Evolutionary conservation across 2,888 invertebrate species (phyloP).

Genomic region (Chrysopilus asiliformis): DNA sequence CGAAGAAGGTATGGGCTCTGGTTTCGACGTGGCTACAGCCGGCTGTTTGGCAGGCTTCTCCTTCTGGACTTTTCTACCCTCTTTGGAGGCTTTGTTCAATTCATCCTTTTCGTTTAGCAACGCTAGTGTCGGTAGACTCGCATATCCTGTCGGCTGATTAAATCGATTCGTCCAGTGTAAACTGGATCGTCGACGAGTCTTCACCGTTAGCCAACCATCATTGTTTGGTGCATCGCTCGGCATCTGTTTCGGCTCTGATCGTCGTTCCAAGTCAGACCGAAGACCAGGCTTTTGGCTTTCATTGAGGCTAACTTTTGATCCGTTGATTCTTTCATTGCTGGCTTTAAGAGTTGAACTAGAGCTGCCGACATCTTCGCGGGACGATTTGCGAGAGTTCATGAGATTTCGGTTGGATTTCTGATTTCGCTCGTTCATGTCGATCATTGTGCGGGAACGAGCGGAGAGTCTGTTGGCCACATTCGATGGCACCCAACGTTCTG

Average conservation of each 20-base stretch:
- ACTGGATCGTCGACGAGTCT: constrained; percentile 55
- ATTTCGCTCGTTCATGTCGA: constrained; percentile 26
- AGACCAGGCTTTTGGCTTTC: constrained; percentile 13
- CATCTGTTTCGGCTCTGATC: constrained; percentile 29
- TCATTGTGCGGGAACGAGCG: constrained; percentile 34
- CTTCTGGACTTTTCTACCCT: constrained; percentile 6
- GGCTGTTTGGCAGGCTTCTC: constrained; percentile 9
- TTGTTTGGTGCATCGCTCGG: constrained; percentile 23
- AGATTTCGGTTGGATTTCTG: constrained; percentile 1
- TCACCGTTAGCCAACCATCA: constrained; percentile 86
- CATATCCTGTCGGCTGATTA: constrained; percentile 70
- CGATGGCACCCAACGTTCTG: constrained; percentile 21
- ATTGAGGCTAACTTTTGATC: constrained; percentile 27
- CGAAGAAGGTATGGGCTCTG: constrained; percentile 1
- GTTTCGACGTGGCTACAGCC: constrained; percentile 2
- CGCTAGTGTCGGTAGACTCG: constrained; percentile 61
- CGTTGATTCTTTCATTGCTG: constrained; percentile 29
- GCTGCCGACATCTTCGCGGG: constrained; percentile 30
- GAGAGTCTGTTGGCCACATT: constrained; percentile 29
- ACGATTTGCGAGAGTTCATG: constrained; percentile 17
- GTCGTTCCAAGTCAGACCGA: constrained; percentile 19
- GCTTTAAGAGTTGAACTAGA: constrained; percentile 35
- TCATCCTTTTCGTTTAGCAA: constrained; percentile 32
- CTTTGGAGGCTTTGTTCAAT: constrained; percentile 8
- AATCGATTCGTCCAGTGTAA: constrained; percentile 64